Conservation (phyloP, 2,113 vertebrate species). For the Procavia capensis region DNA sequence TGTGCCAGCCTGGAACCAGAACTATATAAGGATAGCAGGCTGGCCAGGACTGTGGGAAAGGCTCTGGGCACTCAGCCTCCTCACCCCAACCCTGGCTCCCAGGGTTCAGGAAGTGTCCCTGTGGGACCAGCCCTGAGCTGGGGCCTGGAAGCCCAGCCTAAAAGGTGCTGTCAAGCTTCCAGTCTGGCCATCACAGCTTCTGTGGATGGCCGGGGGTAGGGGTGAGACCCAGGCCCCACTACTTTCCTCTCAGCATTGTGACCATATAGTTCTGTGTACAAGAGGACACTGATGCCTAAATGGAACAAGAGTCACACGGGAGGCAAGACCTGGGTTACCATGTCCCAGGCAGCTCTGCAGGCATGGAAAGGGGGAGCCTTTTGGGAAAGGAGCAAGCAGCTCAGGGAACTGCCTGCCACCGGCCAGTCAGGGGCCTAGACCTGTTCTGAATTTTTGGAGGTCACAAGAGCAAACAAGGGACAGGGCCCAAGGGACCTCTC, state of each 20-base stretch:
- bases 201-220: too few relatives aligned
- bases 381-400: background rate
- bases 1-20: background rate
- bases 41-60: background rate
- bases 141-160: background rate
- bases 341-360: background rate
- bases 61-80: background rate
- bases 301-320: background rate
- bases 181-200: background rate
- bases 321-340: background rate
- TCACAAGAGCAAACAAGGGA: background rate
- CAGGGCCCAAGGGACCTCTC: background rate
- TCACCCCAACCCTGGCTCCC: background rate
- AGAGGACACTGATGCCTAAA: background rate
- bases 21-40: constrained; percentile 39
- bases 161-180: background rate
- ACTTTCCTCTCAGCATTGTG: too few relatives aligned
- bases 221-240: too few relatives aligned
- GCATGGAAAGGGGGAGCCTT: background rate
- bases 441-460: background rate
- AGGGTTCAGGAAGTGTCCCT: background rate
- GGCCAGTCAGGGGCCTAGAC: background rate
- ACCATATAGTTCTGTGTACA: background rate
- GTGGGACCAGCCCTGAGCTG: background rate
- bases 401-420: background rate